Evolutionary conservation across 1,140 invertebrate genomes (phyloP), one percentile per base, ranked within the genome.

Genomic region (Pomacea maculata): DNA sequence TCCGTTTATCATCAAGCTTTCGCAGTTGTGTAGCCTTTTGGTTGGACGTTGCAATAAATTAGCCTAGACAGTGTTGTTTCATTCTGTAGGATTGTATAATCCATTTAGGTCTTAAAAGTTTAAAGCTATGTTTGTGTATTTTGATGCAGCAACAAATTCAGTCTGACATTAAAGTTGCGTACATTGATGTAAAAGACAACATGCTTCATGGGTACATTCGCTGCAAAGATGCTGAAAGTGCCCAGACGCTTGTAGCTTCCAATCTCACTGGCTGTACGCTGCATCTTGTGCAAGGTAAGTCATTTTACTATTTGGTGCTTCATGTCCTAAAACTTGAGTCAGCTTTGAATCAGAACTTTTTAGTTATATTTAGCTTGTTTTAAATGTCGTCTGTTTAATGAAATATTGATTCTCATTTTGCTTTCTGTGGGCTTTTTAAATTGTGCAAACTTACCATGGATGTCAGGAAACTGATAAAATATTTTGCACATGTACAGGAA

Each of bases 121-220:
- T 45, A 45, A 45, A 45, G 2, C 3, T 45, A 19, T 63, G 55
- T 61, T 61, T 45, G 14, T 67, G 5, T 64, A 29, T 17, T n/a
- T 74, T 45, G 54, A 79, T 83, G 54, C 75, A 90, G 89, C 84
- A 80, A 71, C 76, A 83, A 45, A 65, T 89, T 12, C 83, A 82
- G 21, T 57, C 79, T 3, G 72, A 80, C 34, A 83, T 82, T n/a
- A 70, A 85, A 5, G 83, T 90, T 64, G 89, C 87, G 0, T 90
- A 89, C 75, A 81, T 90, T 63, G 89, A 90, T 85, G 65, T 90
- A n/a, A 84, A 83, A 55, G 88, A 89, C 64, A 85, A 80, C 54
- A 82, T 83, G 17, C 78, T 67, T 17, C 72, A 81, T 17, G 89
- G 87, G 17, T 81, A 82, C 83, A 86, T 89, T 68, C 83, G 89